Conservation (phyloP, 2,113 vertebrate genomes). For the Chaenogobius annularis region DNA sequence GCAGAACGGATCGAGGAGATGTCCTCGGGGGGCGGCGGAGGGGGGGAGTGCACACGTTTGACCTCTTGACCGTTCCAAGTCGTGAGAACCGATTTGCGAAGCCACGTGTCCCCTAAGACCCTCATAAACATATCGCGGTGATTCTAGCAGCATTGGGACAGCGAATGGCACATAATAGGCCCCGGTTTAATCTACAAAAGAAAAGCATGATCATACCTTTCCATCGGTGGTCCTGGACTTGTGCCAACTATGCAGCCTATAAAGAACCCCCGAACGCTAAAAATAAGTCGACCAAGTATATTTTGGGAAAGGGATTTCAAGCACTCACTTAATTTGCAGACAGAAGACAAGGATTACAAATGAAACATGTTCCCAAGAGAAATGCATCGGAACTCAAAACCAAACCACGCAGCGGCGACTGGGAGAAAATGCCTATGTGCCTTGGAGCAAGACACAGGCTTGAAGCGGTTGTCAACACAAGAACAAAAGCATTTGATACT, state of each 20-base stretch:
- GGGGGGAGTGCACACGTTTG: constrained; percentile 46
- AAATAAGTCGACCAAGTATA: constrained; percentile 67
- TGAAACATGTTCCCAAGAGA: constrained; percentile 10
- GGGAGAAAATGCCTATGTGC: constrained; percentile 18
- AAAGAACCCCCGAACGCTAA: constrained; percentile 41
- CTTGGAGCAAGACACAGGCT: constrained; percentile 22
- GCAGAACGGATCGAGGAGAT: constrained; percentile 26
- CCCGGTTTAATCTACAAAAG: constrained; percentile 19
- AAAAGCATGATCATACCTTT: constrained; percentile 58
- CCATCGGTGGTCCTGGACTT: constrained; percentile 56
- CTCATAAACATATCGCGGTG: constrained; percentile 21
- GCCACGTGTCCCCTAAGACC: constrained; percentile 46
- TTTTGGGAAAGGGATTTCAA: constrained; percentile 71
- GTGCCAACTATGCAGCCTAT: constrained; percentile 67
- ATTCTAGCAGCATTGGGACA: neutral
- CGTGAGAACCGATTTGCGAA: constrained; percentile 64
- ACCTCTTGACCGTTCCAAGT: constrained; percentile 52
- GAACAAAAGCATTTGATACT: constrained; percentile 16
- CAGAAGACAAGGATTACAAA: constrained; percentile 23
- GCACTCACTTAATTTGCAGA: constrained; percentile 53
- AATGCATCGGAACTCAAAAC: neutral
- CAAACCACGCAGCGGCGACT: neutral
- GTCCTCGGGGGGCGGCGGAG: no score
- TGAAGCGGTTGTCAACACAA: neutral
- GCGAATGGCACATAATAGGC: constrained; percentile 17